Conservation (phyloP, 2,113 vertebrate species). For the Chaetorhynchus papuensis region DNA sequence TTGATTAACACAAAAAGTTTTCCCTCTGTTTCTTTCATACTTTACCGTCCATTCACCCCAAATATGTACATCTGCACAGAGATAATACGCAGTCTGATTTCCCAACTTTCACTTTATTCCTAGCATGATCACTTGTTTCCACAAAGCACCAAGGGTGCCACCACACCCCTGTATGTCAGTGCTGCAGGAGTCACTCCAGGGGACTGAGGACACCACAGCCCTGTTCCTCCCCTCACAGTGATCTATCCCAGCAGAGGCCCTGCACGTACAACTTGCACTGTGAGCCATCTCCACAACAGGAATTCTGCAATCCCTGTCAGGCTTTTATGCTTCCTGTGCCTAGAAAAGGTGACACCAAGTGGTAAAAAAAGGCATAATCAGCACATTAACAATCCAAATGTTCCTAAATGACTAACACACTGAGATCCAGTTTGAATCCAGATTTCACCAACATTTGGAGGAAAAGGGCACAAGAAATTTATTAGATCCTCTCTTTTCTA, state of each 20-base stretch:
- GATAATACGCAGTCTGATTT: background rate
- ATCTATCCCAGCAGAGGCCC: accelerated
- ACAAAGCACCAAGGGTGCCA: background rate
- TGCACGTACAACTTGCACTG: accelerated
- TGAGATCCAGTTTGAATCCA: background rate
- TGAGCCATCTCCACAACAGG: accelerated
- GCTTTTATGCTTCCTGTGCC: accelerated
- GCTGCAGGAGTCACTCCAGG: accelerated
- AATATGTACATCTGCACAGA: background rate
- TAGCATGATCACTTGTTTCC: background rate
- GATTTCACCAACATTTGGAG: background rate
- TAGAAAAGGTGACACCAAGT: conserved; percentile 12
- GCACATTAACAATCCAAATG: background rate
- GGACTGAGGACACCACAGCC: too few species aligned
- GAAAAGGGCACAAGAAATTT: background rate
- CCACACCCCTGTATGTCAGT: accelerated
- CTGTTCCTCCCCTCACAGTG: background rate
- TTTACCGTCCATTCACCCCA: background rate
- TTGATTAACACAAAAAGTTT: background rate
- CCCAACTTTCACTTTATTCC: background rate
- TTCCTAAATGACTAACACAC: background rate
- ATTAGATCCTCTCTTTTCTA: background rate
- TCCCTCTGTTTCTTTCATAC: background rate
- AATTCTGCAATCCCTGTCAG: accelerated
- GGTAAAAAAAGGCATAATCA: background rate